phyloP scores from a whole-genome alignment of 2,113 vertebrate species.

The Ptychochromis oligacanthus region DNA sequence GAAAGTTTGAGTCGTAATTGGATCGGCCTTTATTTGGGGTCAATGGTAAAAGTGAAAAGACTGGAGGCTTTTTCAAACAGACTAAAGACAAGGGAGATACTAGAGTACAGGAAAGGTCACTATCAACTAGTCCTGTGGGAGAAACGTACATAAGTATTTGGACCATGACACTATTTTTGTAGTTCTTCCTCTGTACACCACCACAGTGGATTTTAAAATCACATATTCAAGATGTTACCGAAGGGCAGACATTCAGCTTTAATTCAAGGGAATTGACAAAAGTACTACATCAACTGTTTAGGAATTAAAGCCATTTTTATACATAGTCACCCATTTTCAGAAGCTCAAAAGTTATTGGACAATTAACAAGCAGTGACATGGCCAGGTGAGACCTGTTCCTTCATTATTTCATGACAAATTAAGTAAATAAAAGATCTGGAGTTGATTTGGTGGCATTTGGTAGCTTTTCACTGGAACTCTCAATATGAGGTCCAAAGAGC shows the following conservation, averaged over 20 bases:
- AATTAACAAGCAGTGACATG: neutral
- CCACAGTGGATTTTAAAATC: neutral
- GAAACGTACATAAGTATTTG: neutral
- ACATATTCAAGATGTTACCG: neutral
- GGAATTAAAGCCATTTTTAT: neutral
- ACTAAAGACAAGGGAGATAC: slow-evolving; percentile 48
- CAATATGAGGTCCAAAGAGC: neutral
- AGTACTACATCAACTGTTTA: neutral
- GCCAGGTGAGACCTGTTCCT: neutral
- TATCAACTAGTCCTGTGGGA: slow-evolving; percentile 24
- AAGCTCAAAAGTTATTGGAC: neutral
- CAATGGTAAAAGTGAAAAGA: slow-evolving; percentile 67
- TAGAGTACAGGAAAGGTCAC: slow-evolving; percentile 50
- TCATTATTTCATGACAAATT: slow-evolving; percentile 1
- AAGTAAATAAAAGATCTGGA: neutral
- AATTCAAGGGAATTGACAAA: neutral
- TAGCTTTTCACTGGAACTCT: neutral
- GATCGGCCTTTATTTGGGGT: slow-evolving; percentile 67
- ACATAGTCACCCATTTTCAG: neutral
- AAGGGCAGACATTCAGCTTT: neutral
- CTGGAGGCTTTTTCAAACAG: slow-evolving; percentile 55
- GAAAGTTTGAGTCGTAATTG: slow-evolving; percentile 66
- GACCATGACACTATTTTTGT: neutral
- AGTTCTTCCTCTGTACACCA: neutral
- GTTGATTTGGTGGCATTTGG: neutral